Conservation (phyloP, 2,888 invertebrate species). For the Aromia moschata region DNA sequence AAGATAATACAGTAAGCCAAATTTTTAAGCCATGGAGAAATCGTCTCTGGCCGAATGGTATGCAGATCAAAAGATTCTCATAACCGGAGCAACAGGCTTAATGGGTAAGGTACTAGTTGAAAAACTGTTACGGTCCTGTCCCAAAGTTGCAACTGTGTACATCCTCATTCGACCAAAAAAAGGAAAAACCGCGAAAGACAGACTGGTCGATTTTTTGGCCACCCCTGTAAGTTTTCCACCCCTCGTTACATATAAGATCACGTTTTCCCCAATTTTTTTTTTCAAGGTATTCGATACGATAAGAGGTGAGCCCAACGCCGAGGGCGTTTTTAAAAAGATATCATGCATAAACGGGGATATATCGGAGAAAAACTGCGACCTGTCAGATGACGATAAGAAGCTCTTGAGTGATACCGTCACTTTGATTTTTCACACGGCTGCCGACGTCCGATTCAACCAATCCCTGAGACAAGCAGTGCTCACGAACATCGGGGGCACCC, state of each 20-base stretch:
- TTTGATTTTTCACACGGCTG: slow-evolving; percentile 76
- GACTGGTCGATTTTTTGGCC: slow-evolving; percentile 69
- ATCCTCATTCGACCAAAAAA: slow-evolving; percentile 78
- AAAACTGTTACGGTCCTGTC: slow-evolving; percentile 78
- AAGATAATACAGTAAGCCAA: no score
- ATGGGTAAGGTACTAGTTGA: slow-evolving; percentile 86
- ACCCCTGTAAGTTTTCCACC: slow-evolving; percentile 64
- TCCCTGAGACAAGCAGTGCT: slow-evolving; percentile 70
- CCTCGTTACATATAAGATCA: neutral
- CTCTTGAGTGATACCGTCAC: slow-evolving; percentile 65
- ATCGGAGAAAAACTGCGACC: slow-evolving; percentile 59
- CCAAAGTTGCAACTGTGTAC: slow-evolving; percentile 73
- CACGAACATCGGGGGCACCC: slow-evolving; percentile 67
- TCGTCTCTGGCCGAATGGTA: slow-evolving; percentile 65
- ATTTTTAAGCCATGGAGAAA: neutral
- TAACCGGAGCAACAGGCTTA: slow-evolving; percentile 87
- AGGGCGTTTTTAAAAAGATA: slow-evolving; percentile 64
- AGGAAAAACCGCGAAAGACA: slow-evolving; percentile 70
- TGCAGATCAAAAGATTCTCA: slow-evolving; percentile 70
- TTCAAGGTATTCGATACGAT: slow-evolving; percentile 54
- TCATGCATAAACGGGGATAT: slow-evolving; percentile 66
- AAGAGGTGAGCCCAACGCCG: slow-evolving; percentile 45
- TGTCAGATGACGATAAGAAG: slow-evolving; percentile 61
- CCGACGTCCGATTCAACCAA: slow-evolving; percentile 76
- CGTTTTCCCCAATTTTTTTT: neutral